Evolutionary conservation across 2,888 invertebrate genomes (phyloP).

Genomic region (Ormyrus pomaceus): DNA sequence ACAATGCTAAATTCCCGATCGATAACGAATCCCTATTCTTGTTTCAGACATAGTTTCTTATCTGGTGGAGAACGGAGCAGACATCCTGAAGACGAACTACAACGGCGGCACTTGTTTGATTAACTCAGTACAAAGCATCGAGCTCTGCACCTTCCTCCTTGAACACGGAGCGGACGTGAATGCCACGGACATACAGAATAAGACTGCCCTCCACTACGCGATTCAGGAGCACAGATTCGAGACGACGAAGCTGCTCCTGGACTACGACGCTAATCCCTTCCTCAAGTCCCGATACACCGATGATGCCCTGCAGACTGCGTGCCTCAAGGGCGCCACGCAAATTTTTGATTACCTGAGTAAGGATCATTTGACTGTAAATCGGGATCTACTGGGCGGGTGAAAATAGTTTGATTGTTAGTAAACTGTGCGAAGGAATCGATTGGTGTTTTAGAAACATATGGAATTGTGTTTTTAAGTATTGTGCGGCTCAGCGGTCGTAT

Average conservation of each 20-base stretch:
- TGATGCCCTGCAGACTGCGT: conserved; percentile 92
- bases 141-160: conserved; percentile 88
- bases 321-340: conserved; percentile 86
- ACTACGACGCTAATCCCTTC: conserved; percentile 87
- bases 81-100: conserved; percentile 89
- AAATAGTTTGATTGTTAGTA: no score
- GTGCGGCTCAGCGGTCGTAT: no score
- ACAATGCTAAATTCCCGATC: conserved; percentile 6
- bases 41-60: conserved; percentile 79
- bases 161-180: conserved; percentile 89
- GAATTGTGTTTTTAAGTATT: no score
- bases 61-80: conserved; percentile 87
- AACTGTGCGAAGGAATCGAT: no score
- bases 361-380: not conserved
- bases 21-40: not conserved
- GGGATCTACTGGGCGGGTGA: no score
- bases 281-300: conserved; percentile 88
- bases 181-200: conserved; percentile 91
- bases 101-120: conserved; percentile 96
- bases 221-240: conserved; percentile 90
- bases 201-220: conserved; percentile 96
- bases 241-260: conserved; percentile 88
- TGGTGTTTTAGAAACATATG: no score
- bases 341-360: conserved; percentile 84
- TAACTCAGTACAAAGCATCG: conserved; percentile 92